phyloP scores from a whole-genome alignment of 2,113 vertebrate genomes.

The Megalops atlanticus region DNA sequence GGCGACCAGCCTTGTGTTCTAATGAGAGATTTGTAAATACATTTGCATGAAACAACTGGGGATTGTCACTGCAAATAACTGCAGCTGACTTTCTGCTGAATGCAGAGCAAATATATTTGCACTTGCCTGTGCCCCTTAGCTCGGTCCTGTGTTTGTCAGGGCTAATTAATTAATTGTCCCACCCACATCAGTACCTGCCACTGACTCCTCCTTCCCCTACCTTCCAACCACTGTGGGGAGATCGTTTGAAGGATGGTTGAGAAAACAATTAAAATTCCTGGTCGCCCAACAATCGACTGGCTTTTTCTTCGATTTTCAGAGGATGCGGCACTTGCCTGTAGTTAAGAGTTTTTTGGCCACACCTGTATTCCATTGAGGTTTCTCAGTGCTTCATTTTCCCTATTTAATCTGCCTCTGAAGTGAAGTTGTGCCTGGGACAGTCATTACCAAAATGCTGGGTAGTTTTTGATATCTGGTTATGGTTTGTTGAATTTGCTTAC shows the following conservation, averaged over 20 bases:
- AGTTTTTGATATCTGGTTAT: neutral
- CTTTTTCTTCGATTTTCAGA: no score
- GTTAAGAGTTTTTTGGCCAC: no score
- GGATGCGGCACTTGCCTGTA: no score
- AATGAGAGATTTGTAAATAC: constrained; percentile 4
- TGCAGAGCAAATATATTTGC: neutral
- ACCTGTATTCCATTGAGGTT: no score
- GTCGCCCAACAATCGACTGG: no score
- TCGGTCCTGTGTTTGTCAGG: neutral
- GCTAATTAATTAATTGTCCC: no score
- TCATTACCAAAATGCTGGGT: neutral
- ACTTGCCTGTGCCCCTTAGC: neutral
- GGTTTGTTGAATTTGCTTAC: neutral
- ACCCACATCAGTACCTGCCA: no score
- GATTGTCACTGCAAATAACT: neutral
- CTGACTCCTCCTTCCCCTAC: no score
- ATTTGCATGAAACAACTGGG: neutral
- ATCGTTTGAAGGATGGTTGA: no score
- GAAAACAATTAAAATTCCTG: no score
- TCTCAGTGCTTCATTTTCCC: no score
- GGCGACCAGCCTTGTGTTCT: neutral
- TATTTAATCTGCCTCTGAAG: no score
- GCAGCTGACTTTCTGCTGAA: neutral
- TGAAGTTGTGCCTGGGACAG: neutral
- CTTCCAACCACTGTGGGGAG: neutral